Conservation (phyloP, 2,797 vertebrate genomes). For the Peromyscus melanophrys region DNA sequence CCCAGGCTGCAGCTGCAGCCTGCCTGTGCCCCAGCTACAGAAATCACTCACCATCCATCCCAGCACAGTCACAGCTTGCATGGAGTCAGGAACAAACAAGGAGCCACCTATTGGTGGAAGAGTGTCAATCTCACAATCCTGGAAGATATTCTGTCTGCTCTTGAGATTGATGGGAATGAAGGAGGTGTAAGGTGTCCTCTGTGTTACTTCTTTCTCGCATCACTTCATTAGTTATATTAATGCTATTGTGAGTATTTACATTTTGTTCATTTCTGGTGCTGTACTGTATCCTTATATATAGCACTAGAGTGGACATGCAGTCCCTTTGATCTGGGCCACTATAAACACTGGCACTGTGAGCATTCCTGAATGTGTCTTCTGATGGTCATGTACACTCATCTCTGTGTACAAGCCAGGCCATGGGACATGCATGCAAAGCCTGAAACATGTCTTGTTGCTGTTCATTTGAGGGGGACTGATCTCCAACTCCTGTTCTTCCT, state of each 20-base stretch:
- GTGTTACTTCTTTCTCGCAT: neutral
- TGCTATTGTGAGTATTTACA: neutral
- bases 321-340: too few species aligned
- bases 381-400: neutral
- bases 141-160: neutral
- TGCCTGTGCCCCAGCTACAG: neutral
- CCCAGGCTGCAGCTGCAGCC: neutral
- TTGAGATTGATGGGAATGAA: too few species aligned
- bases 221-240: neutral
- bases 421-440: neutral
- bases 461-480: neutral
- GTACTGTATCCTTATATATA: neutral
- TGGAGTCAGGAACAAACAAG: neutral
- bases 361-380: neutral
- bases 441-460: neutral
- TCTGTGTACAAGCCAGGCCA: neutral
- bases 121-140: neutral
- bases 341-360: neutral
- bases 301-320: neutral
- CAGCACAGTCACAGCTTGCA: neutral
- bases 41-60: neutral
- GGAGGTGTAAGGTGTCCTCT: too few species aligned
- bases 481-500: neutral
- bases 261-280: neutral
- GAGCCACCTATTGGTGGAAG: neutral